Evolutionary conservation across 2,888 invertebrate genomes (phyloP).

Genomic region (Himalopsyche tibetana): DNA sequence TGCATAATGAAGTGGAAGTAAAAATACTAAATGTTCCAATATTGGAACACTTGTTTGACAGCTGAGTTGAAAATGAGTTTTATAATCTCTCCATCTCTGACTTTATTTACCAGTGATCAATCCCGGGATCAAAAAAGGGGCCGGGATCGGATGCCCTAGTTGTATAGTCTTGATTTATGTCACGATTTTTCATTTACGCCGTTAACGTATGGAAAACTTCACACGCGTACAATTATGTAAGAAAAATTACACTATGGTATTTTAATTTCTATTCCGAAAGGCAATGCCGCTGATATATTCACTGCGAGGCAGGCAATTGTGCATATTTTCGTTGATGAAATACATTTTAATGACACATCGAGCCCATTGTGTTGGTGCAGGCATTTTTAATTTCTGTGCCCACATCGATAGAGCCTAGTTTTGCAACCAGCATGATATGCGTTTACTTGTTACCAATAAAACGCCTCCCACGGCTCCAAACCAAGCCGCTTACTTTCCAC

Average conservation of each 20-base stretch:
- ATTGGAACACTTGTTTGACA: too few relatives aligned
- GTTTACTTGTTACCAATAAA: slow-evolving; percentile 34
- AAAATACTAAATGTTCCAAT: too few relatives aligned
- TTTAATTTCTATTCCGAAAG: neutral
- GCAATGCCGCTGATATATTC: neutral
- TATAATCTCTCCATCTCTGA: too few relatives aligned
- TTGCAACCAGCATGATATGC: slow-evolving; percentile 4
- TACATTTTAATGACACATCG: slow-evolving; percentile 18
- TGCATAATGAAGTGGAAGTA: too few relatives aligned
- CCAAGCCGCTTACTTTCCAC: slow-evolving; percentile 5
- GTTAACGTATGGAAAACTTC: neutral
- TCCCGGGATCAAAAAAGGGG: too few relatives aligned
- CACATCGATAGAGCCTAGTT: slow-evolving; percentile 25
- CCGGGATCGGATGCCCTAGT: neutral
- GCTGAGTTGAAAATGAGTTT: too few relatives aligned
- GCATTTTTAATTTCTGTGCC: slow-evolving; percentile 23
- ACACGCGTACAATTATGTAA: neutral
- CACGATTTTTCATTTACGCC: neutral
- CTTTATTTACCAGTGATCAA: too few relatives aligned
- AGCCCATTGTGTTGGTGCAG: slow-evolving; percentile 3
- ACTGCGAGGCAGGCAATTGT: slow-evolving; percentile 16
- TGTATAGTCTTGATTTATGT: neutral
- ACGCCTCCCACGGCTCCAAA: slow-evolving; percentile 21
- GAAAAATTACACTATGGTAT: slow-evolving; percentile 7
- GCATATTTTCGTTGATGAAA: slow-evolving; percentile 35